Conservation (phyloP, 2,888 invertebrate genomes). For the Psococerastis gibbosa region DNA sequence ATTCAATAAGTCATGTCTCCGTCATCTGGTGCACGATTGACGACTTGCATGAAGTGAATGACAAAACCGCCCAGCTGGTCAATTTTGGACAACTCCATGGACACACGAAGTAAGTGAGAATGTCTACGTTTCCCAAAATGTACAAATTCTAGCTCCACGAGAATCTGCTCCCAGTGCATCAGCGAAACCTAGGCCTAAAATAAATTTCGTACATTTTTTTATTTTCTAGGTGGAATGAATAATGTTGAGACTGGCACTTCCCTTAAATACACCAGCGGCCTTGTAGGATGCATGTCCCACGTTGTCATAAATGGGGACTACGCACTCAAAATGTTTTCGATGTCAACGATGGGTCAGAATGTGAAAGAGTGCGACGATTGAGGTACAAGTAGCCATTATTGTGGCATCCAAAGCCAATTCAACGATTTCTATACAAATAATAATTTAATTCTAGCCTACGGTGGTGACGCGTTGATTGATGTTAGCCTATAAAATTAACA, state of each 20-base stretch:
- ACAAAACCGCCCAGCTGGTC: too few species aligned
- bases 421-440: not conserved
- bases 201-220: conserved; percentile 12
- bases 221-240: conserved; percentile 54
- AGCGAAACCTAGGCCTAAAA: too few species aligned
- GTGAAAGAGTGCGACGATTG: conserved; percentile 9
- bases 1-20: too few species aligned
- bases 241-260: conserved; percentile 50
- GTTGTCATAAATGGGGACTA: conserved; percentile 63
- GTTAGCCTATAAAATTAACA: too few species aligned
- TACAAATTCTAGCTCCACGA: too few species aligned
- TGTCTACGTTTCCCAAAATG: too few species aligned
- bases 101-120: too few species aligned
- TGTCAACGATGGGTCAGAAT: conserved; percentile 36
- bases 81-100: too few species aligned
- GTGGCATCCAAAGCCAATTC: not conserved
- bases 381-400: not conserved
- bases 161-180: too few species aligned
- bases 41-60: too few species aligned
- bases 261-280: conserved; percentile 51
- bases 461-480: too few species aligned
- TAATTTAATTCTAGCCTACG: not conserved
- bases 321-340: conserved; percentile 39
- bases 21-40: too few species aligned
- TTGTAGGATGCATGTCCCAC: conserved; percentile 68